A percentile compares a stretch with the other conserved stretches of the same genome.
These are phyloP conservation scores for Drosophila orena DNA, from an alignment of 1,140 invertebrate species.

Conservation along the genomic window DNA sequence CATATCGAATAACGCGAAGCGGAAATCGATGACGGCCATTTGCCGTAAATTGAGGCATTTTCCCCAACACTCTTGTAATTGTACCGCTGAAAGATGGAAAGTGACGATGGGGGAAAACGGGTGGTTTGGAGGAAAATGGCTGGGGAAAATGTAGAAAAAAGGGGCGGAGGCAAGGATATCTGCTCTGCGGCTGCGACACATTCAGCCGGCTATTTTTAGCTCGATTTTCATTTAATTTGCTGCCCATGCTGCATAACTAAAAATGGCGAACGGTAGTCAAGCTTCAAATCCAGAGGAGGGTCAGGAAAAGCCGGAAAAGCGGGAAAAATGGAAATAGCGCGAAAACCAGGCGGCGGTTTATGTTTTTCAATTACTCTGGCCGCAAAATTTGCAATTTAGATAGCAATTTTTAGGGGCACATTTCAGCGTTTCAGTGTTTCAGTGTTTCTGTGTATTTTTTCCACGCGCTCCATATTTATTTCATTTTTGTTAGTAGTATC, in stretches of 20 bases:
- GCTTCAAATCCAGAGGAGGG: constrained; percentile 13
- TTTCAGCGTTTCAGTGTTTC: constrained; percentile 14
- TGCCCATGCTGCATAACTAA: constrained; percentile 79
- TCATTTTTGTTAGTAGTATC: constrained; percentile 23
- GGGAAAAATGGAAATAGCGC: neutral
- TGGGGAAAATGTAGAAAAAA: constrained; percentile 13
- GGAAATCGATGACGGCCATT: constrained; percentile 81
- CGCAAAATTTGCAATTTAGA: constrained; percentile 80
- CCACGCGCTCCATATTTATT: neutral
- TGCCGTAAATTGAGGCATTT: constrained; percentile 80
- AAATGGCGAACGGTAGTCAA: constrained; percentile 60
- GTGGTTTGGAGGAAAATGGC: neutral
- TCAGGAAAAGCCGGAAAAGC: constrained; percentile 1
- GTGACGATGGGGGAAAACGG: neutral
- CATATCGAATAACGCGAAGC: constrained; percentile 66
- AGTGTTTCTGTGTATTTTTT: constrained; percentile 10
- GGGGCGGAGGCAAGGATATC: constrained; percentile 25
- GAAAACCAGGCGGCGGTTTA: constrained; percentile 37
- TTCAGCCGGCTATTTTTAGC: constrained; percentile 74
- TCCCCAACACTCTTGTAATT: constrained; percentile 72
- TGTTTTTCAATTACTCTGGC: constrained; percentile 78
- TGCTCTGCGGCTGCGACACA: constrained; percentile 56
- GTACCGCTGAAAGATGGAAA: constrained; percentile 48
- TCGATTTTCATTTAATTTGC: constrained; percentile 81
- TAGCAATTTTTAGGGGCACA: constrained; percentile 55